These are phyloP conservation scores for Dorcus hopei DNA, from an alignment of 2,888 invertebrate genomes.

Conservation along the genomic window DNA sequence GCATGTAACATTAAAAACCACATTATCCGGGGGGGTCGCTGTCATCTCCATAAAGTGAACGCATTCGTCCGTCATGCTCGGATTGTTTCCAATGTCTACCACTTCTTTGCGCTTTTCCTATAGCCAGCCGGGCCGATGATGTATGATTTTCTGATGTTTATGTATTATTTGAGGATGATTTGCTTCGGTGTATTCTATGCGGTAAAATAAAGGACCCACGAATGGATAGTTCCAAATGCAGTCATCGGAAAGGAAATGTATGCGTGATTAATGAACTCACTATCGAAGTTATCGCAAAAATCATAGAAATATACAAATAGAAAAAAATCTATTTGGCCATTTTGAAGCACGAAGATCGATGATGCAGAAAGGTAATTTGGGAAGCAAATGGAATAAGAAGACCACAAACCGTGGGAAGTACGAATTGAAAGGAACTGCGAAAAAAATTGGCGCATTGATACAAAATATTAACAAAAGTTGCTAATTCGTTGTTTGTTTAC, in stretches of 20 bases:
- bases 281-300: background rate
- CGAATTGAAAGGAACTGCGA: too few species aligned
- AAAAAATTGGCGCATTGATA: too few species aligned
- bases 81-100: slow-evolving; percentile 6
- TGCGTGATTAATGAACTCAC: background rate
- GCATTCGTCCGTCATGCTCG: slow-evolving; percentile 29
- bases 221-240: background rate
- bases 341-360: too few species aligned
- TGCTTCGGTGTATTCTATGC: background rate
- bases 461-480: background rate
- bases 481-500: too few species aligned
- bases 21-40: slow-evolving; percentile 38
- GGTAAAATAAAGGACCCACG: background rate
- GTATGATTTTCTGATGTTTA: slow-evolving; percentile 11
- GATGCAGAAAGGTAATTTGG: too few species aligned
- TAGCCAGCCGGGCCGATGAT: background rate
- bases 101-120: slow-evolving; percentile 2
- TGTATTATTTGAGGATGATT: background rate
- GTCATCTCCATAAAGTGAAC: slow-evolving; percentile 37
- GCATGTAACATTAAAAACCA: slow-evolving; percentile 38
- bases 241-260: background rate
- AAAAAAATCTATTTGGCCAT: too few species aligned
- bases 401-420: too few species aligned
- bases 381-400: too few species aligned
- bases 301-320: background rate